A percentile compares a stretch with the other conserved stretches of the same genome.
phyloP scores from a whole-genome alignment of 1,140 invertebrate genomes.

The Bombus picipes region DNA sequence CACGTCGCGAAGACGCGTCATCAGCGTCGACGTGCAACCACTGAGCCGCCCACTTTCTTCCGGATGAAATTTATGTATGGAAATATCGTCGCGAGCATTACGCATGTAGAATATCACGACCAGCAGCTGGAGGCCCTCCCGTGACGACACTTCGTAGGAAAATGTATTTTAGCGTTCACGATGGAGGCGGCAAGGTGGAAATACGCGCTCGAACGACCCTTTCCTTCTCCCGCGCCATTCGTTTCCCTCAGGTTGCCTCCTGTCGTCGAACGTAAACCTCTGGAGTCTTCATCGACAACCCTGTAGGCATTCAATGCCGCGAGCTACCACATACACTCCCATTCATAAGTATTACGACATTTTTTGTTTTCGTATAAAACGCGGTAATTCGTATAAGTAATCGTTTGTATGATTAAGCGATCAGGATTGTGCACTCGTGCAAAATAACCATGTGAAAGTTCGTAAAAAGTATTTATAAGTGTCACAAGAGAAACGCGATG shows the following conservation, averaged over 20 bases:
- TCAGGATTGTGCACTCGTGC: too few species aligned
- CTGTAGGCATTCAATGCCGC: conserved; percentile 2
- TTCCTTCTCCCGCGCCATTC: conserved; percentile 54
- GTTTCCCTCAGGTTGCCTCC: conserved; percentile 21
- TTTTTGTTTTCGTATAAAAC: too few species aligned
- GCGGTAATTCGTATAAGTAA: background rate
- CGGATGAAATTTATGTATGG: conserved; percentile 78
- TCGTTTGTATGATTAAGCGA: too few species aligned
- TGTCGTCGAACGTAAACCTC: conserved; percentile 4
- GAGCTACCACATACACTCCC: background rate
- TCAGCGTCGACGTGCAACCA: conserved; percentile 66
- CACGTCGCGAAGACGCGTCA: conserved; percentile 59
- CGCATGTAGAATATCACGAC: conserved; percentile 78
- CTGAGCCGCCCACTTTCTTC: conserved; percentile 69
- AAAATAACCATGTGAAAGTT: too few species aligned
- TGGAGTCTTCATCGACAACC: conserved; percentile 44
- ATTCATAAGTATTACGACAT: background rate
- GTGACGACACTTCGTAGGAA: conserved; percentile 74
- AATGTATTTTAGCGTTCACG: conserved; percentile 74
- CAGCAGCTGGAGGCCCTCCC: conserved; percentile 76
- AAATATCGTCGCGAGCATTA: conserved; percentile 78
- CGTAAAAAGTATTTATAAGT: too few species aligned
- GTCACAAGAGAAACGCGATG: too few species aligned
- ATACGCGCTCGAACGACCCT: conserved; percentile 75
- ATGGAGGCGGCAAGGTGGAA: conserved; percentile 66